phyloP scores from a whole-genome alignment of 1,140 invertebrate genomes.

The Arion vulgaris region DNA sequence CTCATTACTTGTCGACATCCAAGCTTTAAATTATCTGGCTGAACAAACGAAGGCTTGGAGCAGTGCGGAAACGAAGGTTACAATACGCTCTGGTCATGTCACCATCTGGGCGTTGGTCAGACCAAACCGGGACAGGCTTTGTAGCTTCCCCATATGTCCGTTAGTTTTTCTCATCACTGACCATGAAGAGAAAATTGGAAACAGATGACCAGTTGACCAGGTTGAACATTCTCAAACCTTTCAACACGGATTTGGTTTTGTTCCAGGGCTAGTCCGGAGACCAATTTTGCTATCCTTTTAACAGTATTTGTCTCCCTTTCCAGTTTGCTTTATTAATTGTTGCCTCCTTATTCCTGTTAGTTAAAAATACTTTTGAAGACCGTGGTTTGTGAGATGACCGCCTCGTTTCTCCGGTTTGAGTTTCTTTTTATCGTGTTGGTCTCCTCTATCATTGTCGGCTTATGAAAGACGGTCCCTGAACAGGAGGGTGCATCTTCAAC shows the following conservation, averaged over 20 bases:
- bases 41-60: not conserved
- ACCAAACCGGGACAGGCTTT: not conserved
- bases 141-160: not conserved
- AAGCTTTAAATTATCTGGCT: not conserved
- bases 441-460: not conserved
- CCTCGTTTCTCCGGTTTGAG: not conserved
- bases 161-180: not conserved
- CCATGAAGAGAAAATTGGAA: not conserved
- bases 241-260: not conserved
- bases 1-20: not conserved
- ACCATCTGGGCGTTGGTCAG: constrained; percentile 8
- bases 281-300: constrained; percentile 2
- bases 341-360: not conserved
- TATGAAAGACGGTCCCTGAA: not conserved
- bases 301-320: constrained; percentile 10
- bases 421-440: not conserved
- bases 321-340: not conserved
- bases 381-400: not conserved
- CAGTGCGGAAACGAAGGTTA: not conserved
- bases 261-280: not conserved
- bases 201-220: constrained; percentile 18
- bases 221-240: not conserved
- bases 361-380: not conserved
- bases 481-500: not conserved
- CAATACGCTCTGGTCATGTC: not conserved